A percentile compares a stretch with the other conserved stretches of the same genome.
phyloP scores from a whole-genome alignment of 2,113 vertebrate species.

The cat (Felis catus) region DNA sequence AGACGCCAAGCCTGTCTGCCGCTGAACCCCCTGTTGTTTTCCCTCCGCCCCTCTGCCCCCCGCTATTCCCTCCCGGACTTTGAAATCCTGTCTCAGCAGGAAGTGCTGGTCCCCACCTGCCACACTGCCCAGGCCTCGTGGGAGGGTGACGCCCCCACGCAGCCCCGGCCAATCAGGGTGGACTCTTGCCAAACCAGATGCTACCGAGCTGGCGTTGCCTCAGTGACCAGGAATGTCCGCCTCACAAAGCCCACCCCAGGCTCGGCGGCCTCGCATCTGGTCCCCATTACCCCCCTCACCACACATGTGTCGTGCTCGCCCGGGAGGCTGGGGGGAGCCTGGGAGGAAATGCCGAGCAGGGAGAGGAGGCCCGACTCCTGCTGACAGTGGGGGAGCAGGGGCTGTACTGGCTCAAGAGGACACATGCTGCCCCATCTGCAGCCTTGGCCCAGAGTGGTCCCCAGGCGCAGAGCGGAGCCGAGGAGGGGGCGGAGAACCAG shows the following conservation, averaged over 20 bases:
- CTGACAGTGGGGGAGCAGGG: not conserved
- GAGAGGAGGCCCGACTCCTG: not conserved
- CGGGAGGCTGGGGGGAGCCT: not conserved
- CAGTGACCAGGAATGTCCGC: constrained; percentile 67
- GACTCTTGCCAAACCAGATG: not conserved
- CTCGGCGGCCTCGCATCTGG: constrained; percentile 43
- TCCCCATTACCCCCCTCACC: not conserved
- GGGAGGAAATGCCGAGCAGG: not conserved
- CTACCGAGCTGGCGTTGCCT: constrained; percentile 40
- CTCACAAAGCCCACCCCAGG: constrained; percentile 32
- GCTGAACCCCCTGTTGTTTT: not conserved
- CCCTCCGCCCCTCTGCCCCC: not conserved
- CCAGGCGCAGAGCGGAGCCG: not conserved
- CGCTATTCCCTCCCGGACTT: not conserved
- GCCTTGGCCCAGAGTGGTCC: not conserved
- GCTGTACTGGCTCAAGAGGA: not conserved
- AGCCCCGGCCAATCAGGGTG: constrained; percentile 20
- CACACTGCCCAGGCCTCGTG: not conserved
- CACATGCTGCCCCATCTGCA: not conserved
- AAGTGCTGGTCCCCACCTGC: not conserved
- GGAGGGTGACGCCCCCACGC: not conserved
- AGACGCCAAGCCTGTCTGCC: not conserved
- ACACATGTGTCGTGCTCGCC: not conserved
- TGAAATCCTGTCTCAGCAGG: not conserved
- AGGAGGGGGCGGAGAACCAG: not conserved